A percentile compares a stretch with the other conserved stretches of the same genome.
Evolutionary conservation across 2,888 invertebrate species (phyloP).

Genomic region (Carterocephalus palaemon): DNA sequence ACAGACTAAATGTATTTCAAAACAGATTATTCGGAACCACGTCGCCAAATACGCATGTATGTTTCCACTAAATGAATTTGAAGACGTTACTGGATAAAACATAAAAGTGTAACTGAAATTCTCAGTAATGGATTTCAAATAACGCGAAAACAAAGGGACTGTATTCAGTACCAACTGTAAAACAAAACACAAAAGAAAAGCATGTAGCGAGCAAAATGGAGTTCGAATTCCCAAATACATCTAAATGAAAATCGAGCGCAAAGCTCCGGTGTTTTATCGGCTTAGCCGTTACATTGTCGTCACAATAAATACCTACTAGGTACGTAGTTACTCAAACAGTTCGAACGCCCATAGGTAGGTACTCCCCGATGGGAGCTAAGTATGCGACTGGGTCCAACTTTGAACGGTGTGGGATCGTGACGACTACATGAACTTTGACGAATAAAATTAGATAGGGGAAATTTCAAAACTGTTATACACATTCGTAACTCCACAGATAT

Average conservation of each 20-base stretch:
- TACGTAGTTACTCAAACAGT: slow-evolving; percentile 17
- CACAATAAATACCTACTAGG: slow-evolving; percentile 22
- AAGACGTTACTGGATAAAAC: no score
- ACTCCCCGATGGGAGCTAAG: slow-evolving; percentile 12
- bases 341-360: slow-evolving; percentile 5
- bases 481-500: slow-evolving; percentile 56
- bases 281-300: slow-evolving; percentile 18
- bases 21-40: no score
- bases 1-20: no score
- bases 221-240: slow-evolving; percentile 20
- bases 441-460: slow-evolving; percentile 62
- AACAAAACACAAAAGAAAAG: slow-evolving; percentile 20
- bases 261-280: slow-evolving; percentile 19
- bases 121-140: slow-evolving; percentile 13
- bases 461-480: slow-evolving; percentile 54
- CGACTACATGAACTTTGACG: slow-evolving; percentile 42
- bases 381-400: no score
- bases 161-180: slow-evolving; percentile 11
- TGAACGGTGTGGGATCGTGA: slow-evolving; percentile 13
- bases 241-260: slow-evolving; percentile 23
- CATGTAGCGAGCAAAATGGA: slow-evolving; percentile 18
- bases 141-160: slow-evolving; percentile 18
- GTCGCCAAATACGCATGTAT: no score
- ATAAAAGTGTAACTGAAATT: slow-evolving; percentile 9
- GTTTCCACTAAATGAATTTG: no score